These are phyloP conservation scores for Arge pagana DNA, from an alignment of 2,888 invertebrate genomes.

Conservation along the genomic window DNA sequence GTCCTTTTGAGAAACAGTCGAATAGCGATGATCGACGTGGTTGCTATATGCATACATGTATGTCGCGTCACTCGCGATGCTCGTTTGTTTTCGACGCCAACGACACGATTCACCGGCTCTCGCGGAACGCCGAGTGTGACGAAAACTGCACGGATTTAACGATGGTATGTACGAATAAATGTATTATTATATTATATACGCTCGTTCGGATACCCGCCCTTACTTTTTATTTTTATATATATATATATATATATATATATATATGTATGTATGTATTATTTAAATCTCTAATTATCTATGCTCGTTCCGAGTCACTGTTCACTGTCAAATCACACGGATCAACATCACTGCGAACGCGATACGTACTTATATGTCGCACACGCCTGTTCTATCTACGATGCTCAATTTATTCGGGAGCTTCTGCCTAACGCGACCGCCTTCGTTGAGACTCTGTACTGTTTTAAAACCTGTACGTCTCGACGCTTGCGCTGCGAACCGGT, in stretches of 20 bases:
- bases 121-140: no score
- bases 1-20: no score
- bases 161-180: no score
- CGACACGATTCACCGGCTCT: no score
- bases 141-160: no score
- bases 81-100: no score
- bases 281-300: slow-evolving; percentile 26
- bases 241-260: not conserved
- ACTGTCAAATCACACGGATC: slow-evolving; percentile 48
- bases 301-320: slow-evolving; percentile 29
- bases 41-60: no score
- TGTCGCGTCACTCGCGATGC: no score
- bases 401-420: slow-evolving; percentile 30
- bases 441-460: slow-evolving; percentile 45
- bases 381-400: slow-evolving; percentile 14
- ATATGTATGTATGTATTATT: not conserved
- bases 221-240: no score
- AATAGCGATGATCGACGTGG: no score
- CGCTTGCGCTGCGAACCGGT: slow-evolving; percentile 2
- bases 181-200: no score
- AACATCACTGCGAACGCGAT: slow-evolving; percentile 29
- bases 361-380: not conserved
- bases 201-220: no score
- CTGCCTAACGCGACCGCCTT: slow-evolving; percentile 46
- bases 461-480: slow-evolving; percentile 32